Base-by-base conservation (phyloP, 2,113 vertebrate genomes). In the Entelurus aequoreus region DNA sequence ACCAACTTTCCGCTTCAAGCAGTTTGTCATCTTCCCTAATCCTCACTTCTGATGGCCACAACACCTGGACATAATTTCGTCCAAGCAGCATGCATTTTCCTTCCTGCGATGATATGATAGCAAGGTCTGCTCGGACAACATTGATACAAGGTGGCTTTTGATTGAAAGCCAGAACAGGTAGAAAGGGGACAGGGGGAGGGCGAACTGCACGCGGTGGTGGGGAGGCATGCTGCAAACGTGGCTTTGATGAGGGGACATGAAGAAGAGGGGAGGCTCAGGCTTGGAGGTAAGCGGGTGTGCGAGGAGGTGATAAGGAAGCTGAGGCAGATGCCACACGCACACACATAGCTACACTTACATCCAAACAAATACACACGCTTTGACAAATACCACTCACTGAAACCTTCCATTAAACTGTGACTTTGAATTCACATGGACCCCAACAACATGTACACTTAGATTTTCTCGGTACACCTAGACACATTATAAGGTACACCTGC, bases 231-330 rank as follows among this genome's bases (percentile, higher is more conserved):
- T 6, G 37, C 86, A 83, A 80, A 71, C 79, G 67, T 69, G 76
- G 75, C 86, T 89, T 89, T 88, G 87, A 89, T 82, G 85, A 80
- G 83, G 71, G 81, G 76, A 75, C 79, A 80, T 71, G 72, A 83
- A 49, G 74, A 79, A 76, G 77, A 76, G 68, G 65, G 71, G 54
- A 72, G 66, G 71, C 74, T 69, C 62, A 61, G 68, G 69, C 83
- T 81, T 81, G 46, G 71, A 74, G 77, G 74, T 77, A 84, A 82
- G 87, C 85, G 88, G 88, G 89, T 90, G 88, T 90, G 89, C 81
- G 75, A 75, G 76, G 79, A 77, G 69, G 83, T 83, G 87, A 88
- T 88, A 87, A 88, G 86, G 79, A 82, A 8, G 57, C 63, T 19
- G 75, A 66, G 65, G 69, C 73, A 73, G 60, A 51, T 62, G 49